Evolutionary conservation across 2,113 vertebrate genomes (phyloP), one percentile per base, ranked within the genome.

Genomic region (Holacanthus passer): DNA sequence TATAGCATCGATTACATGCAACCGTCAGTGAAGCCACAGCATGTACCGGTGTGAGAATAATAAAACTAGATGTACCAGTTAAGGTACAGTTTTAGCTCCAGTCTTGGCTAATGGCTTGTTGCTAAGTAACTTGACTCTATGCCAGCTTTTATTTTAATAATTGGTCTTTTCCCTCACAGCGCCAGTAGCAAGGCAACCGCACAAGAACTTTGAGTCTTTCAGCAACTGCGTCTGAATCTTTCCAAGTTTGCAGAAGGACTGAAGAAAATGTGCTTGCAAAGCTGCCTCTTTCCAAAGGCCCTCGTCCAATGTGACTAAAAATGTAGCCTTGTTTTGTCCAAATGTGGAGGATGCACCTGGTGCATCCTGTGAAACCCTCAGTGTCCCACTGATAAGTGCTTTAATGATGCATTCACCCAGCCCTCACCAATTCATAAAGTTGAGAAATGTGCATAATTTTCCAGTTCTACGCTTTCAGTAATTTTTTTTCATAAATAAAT

Each of bases 91-190:
- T 66, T 53, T 39, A 53, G 43, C 58, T 70, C 41, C n/a, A 47
- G 11, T 16, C 8, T 0, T 58, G 20, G 37, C 55, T 20, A 48
- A 8, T 52, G 31, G 67, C 55, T 53, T 72, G 32, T 80, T 76
- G 52, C 72, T 77, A 47, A 72, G 66, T 67, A 58, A 70, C 64
- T 39, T 79, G 35, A 59, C 31, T 52, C 11, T 37, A n/a, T 0
- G 3, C 66, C 22, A 47, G 35, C 1, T 0, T 55, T 66, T 72
- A 52, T 67, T 81, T 73, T 5, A 5, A 24, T 66, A 65, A 71
- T 62, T 71, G 50, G 32, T 32, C 27, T 45, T 53, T 79, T 64
- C 24, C 35, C 52, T 72, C 35, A 52, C 39, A 53, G 37, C 14
- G 5, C 24, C 62, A 62, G 39, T 27, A 5, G 37, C 32, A 16